Evolutionary conservation across 2,113 vertebrate genomes (phyloP), one percentile per base, ranked within the genome.

Genomic region (Chamaea fasciata): DNA sequence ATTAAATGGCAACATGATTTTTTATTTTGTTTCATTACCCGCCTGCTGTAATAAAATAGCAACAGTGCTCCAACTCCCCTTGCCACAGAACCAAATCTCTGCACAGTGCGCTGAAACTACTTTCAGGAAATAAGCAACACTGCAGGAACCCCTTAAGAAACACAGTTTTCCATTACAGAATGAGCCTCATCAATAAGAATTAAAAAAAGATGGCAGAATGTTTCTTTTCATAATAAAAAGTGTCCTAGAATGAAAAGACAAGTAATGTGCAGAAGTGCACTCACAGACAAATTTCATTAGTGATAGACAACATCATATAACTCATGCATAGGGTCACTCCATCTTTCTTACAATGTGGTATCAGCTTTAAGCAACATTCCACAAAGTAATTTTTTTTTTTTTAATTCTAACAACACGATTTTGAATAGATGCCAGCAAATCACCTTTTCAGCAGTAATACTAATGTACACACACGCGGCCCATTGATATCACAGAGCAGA

Each of bases 1-100:
- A 92, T 80, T 92, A 94, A 95, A 85, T 31, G 79, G 35, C 53
- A 91, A 92, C 39, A 69, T 21, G 27, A 85, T 77, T 85, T 91
- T 44, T 91, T 83, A 85, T 42, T 70, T 83, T 67, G 84, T 59
- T 88, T 94, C 90, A 63, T 70, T 95, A 88, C 24, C 39, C 44
- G 2, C 33, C 30, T 27, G 52, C 42, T 91, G 50, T 23, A 69
- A 85, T 47, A 92, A 94, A 93, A 83, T 1, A 86, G 42, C 44
- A 77, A 55, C 30, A 79, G 20, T 26, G 19, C 27, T 95, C 39
- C 35, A 83, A 73, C 12, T 70, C 42, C 39, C 52, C 15, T 59
- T 52, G 35, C 1, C 0, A 92, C 44, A 84, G n/a, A 64, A 91
- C 44, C 21, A 77, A 26, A 88, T 55, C 11, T 44, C 50, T 53